Percentiles rank a stretch among this genome's conserved stretches.
phyloP scores from a whole-genome alignment of 2,888 invertebrate species.

The Sipunculus nudus region DNA sequence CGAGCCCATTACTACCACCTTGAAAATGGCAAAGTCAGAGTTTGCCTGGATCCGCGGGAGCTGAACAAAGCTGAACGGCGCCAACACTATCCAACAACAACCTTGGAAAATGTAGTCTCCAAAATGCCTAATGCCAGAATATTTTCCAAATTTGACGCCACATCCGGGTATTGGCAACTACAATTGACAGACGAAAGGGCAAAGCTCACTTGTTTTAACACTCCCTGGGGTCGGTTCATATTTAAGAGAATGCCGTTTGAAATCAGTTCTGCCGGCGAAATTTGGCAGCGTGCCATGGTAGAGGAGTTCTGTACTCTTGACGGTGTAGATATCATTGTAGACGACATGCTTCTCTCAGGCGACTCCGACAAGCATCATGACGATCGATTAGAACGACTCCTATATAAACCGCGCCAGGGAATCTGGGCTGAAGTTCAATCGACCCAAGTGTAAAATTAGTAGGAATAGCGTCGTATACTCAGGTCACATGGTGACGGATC shows the following conservation, averaged over 20 bases:
- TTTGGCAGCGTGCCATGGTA: slow-evolving; percentile 13
- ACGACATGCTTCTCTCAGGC: slow-evolving; percentile 3
- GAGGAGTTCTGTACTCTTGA: not conserved
- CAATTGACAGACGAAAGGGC: not conserved
- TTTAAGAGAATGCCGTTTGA: slow-evolving; percentile 12
- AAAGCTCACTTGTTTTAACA: not conserved
- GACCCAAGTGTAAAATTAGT: not conserved
- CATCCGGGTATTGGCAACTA: not conserved
- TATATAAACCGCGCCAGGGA: no score
- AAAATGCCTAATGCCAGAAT: not conserved
- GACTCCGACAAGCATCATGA: slow-evolving; percentile 1
- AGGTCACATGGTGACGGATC: slow-evolving; percentile 1
- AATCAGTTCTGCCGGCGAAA: slow-evolving; percentile 4
- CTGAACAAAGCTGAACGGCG: slow-evolving; percentile 11
- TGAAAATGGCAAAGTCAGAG: slow-evolving; percentile 1
- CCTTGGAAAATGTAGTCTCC: slow-evolving; percentile 1
- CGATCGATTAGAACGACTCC: not conserved
- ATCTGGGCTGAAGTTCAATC: no score
- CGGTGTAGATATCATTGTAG: slow-evolving; percentile 1
- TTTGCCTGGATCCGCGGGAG: slow-evolving; percentile 3
- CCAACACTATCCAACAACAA: slow-evolving; percentile 2
- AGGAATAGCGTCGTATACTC: no score
- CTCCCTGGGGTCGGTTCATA: not conserved
- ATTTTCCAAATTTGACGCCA: no score
- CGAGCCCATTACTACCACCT: no score